A percentile compares a stretch with the other conserved stretches of the same genome.
Evolutionary conservation across 2,113 vertebrate genomes (phyloP).

Genomic region (Gulo gulo): DNA sequence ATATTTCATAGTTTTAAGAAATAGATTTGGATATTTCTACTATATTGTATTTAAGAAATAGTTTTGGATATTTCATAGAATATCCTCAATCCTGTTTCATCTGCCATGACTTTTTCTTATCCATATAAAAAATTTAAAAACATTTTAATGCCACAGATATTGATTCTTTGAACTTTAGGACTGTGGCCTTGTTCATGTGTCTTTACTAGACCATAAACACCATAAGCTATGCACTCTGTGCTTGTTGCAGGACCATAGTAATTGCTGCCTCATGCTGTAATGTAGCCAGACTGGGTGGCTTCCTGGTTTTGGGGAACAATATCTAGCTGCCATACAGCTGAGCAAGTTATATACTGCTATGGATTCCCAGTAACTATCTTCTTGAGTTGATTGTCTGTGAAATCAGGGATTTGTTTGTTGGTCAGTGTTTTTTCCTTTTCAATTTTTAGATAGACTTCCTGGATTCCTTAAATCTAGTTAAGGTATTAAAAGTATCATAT

Average conservation of each 20-base stretch:
- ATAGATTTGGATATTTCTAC: too few relatives aligned
- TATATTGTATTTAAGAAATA: not conserved
- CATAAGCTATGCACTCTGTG: not conserved
- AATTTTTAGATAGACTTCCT: not conserved
- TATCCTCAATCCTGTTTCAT: not conserved
- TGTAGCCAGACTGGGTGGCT: not conserved
- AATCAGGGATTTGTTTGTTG: not conserved
- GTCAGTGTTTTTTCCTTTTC: not conserved
- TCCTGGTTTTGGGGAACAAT: not conserved
- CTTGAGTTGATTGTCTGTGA: not conserved
- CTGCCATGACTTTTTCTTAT: not conserved
- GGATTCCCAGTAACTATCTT: not conserved
- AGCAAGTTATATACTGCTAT: not conserved
- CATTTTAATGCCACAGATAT: not conserved
- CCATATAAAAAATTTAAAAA: not conserved
- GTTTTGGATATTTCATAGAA: not conserved
- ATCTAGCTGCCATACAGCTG: not conserved
- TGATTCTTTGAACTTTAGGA: not conserved
- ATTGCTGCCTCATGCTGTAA: not conserved
- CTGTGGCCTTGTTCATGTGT: not conserved
- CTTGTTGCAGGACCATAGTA: not conserved
- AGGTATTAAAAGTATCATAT: not conserved
- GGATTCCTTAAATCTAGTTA: not conserved
- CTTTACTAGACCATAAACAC: not conserved
- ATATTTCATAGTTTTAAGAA: not conserved